phyloP scores from a whole-genome alignment of 2,888 invertebrate genomes.

The Cotesia congregata region DNA sequence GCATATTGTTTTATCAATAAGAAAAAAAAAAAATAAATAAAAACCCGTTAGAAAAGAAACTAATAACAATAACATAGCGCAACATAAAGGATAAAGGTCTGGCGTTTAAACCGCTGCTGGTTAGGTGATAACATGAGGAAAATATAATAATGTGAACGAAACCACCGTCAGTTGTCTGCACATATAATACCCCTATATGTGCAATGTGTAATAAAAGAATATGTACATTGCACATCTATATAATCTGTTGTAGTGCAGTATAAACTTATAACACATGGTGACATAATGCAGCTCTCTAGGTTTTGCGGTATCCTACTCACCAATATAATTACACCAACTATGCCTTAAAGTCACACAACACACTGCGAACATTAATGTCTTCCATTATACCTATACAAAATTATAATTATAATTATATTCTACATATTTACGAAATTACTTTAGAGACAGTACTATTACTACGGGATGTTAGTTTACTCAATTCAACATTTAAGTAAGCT shows the following conservation, averaged over 20 bases:
- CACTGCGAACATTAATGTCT: not conserved
- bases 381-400: too few relatives aligned
- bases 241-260: not conserved
- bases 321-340: slow-evolving; percentile 22
- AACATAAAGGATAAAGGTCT: not conserved
- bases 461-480: not conserved
- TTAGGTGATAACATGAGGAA: not conserved
- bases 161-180: slow-evolving; percentile 1
- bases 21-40: not conserved
- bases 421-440: not conserved
- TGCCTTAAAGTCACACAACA: slow-evolving; percentile 11
- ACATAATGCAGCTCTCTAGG: slow-evolving; percentile 33
- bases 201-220: too few relatives aligned
- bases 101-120: not conserved
- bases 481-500: not conserved
- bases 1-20: not conserved
- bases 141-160: not conserved
- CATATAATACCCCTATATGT: not conserved
- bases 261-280: slow-evolving; percentile 37
- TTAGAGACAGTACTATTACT: not conserved
- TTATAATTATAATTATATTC: not conserved
- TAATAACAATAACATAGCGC: not conserved
- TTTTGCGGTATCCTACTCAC: slow-evolving; percentile 36
- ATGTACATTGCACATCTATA: slow-evolving; percentile 9
- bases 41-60: not conserved